Evolutionary conservation across 1,140 invertebrate genomes (phyloP).

Genomic region (Hestina assimilis): DNA sequence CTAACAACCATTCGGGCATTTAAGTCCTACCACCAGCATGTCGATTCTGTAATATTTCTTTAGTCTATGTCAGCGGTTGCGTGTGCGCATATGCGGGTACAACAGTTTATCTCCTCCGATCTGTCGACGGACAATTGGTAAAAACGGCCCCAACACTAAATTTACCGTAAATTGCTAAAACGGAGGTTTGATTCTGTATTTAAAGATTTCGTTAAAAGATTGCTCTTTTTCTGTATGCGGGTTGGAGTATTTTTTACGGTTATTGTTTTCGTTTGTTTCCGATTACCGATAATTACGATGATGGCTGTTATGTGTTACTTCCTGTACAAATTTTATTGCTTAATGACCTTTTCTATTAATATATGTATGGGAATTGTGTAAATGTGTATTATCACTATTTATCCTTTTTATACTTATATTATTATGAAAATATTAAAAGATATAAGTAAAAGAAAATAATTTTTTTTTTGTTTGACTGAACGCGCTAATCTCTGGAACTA

Average conservation of each 20-base stretch:
- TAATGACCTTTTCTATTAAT: too few relatives aligned
- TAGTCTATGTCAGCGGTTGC: slow-evolving; percentile 51
- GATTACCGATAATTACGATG: slow-evolving; percentile 26
- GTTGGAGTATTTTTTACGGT: slow-evolving; percentile 53
- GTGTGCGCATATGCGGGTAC: slow-evolving; percentile 68
- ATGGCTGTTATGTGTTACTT: slow-evolving; percentile 17
- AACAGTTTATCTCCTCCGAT: slow-evolving; percentile 55
- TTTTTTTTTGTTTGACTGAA: too few relatives aligned
- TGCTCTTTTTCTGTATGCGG: slow-evolving; percentile 65
- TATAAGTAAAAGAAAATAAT: too few relatives aligned
- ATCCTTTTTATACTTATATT: too few relatives aligned
- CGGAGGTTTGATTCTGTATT: slow-evolving; percentile 55
- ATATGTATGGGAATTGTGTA: too few relatives aligned
- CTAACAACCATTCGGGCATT: neutral
- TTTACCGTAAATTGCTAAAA: slow-evolving; percentile 72
- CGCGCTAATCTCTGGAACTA: too few relatives aligned
- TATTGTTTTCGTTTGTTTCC: slow-evolving; percentile 37
- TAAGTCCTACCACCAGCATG: neutral
- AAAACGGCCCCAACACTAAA: slow-evolving; percentile 60
- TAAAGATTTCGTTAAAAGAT: slow-evolving; percentile 64
- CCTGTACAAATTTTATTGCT: slow-evolving; percentile 3
- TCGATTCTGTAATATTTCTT: neutral
- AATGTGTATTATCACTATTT: too few relatives aligned
- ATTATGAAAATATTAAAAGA: too few relatives aligned
- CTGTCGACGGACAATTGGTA: slow-evolving; percentile 64